Evolutionary conservation across 2,797 vertebrate genomes (phyloP).

Genomic region (Premnoplex brunnescens): DNA sequence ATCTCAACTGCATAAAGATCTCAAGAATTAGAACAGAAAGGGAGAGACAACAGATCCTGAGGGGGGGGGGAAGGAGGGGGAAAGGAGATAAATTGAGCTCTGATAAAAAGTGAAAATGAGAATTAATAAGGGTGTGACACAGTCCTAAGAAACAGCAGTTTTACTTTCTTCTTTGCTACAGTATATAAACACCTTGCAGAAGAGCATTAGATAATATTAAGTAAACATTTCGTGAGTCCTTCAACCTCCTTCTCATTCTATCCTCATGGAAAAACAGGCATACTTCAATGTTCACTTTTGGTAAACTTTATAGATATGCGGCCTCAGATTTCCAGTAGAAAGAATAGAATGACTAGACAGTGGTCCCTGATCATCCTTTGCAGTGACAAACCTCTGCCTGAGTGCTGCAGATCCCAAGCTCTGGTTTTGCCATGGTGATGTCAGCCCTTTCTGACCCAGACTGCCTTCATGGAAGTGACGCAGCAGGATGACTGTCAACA

Average conservation of each 20-base stretch:
- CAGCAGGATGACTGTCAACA: background rate
- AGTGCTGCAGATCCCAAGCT: background rate
- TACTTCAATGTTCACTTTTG: background rate
- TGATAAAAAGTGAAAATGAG: background rate
- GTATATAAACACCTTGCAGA: background rate
- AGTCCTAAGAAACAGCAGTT: background rate
- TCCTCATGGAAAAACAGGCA: background rate
- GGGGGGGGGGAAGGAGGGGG: no score
- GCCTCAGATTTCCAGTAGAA: background rate
- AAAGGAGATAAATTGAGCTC: background rate
- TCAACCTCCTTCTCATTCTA: background rate
- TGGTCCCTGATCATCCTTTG: accelerated
- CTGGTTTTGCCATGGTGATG: background rate
- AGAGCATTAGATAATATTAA: background rate
- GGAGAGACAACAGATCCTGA: background rate
- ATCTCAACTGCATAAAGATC: background rate
- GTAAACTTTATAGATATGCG: background rate
- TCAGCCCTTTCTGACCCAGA: background rate
- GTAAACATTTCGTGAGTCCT: background rate
- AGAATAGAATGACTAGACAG: background rate
- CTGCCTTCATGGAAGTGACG: background rate
- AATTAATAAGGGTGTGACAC: background rate
- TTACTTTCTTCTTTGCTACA: background rate
- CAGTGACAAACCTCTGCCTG: background rate
- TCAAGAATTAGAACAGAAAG: background rate